phyloP scores from a whole-genome alignment of 2,888 invertebrate species.

The Deilephila elpenor region DNA sequence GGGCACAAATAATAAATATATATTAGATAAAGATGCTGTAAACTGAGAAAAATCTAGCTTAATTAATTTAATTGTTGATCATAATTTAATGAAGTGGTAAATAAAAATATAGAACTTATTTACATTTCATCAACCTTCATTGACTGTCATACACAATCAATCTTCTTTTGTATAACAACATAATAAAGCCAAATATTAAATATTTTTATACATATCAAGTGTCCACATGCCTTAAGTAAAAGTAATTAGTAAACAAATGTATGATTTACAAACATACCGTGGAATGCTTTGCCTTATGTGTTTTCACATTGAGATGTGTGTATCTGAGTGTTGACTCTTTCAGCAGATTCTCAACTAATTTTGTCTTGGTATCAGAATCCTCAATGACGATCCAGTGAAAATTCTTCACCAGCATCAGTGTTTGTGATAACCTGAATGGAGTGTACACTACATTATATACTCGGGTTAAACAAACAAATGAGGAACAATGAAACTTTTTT shows the following conservation, averaged over 20 bases:
- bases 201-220: neutral
- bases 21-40: no score
- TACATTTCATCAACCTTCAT: no score
- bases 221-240: neutral
- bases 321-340: conserved; percentile 87
- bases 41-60: no score
- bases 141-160: no score
- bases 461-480: neutral
- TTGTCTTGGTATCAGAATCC: conserved; percentile 89
- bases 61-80: no score
- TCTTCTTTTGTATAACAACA: neutral
- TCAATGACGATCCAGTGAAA: conserved; percentile 97
- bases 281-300: conserved; percentile 74
- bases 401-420: conserved; percentile 93
- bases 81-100: no score
- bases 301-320: conserved; percentile 86
- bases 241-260: conserved; percentile 2
- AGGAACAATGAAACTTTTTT: neutral
- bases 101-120: no score
- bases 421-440: conserved; percentile 89
- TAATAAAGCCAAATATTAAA: neutral
- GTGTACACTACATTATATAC: neutral
- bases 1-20: no score
- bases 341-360: conserved; percentile 89
- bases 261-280: conserved; percentile 63